These are phyloP conservation scores for Cryptophagus acutangulus DNA, from an alignment of 2,888 invertebrate genomes.

Conservation along the genomic window DNA sequence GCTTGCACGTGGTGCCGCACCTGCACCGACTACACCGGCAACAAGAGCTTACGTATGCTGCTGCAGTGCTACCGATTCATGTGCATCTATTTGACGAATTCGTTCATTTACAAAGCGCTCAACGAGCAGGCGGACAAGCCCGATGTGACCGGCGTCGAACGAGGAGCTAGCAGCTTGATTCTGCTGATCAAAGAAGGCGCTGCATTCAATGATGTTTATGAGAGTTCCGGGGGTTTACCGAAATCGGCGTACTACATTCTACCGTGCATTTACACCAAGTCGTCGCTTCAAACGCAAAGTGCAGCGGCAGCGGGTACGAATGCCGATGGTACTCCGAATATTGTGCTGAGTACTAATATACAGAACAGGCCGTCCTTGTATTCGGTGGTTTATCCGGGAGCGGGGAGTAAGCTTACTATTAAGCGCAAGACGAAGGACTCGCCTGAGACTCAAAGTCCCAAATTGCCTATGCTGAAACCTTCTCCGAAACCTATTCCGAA, in stretches of 20 bases:
- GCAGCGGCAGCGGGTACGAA: constrained; percentile 5
- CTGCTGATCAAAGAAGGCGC: constrained; percentile 78
- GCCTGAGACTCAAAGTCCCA: constrained; percentile 53
- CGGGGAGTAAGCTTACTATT: constrained; percentile 78
- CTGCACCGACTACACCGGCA: constrained; percentile 75
- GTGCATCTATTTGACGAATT: constrained; percentile 75
- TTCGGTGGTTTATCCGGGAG: constrained; percentile 75
- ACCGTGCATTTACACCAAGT: constrained; percentile 67
- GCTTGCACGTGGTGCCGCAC: constrained; percentile 82
- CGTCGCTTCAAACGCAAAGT: constrained; percentile 52
- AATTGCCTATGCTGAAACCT: too few species aligned
- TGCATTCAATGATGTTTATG: constrained; percentile 70
- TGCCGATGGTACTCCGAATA: constrained; percentile 14
- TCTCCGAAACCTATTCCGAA: too few species aligned
- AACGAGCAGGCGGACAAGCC: constrained; percentile 53
- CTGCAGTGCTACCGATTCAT: constrained; percentile 85
- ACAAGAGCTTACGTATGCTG: constrained; percentile 73
- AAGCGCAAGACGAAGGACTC: constrained; percentile 62
- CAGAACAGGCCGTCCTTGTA: constrained; percentile 60
- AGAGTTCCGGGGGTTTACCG: constrained; percentile 66
- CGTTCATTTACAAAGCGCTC: constrained; percentile 60
- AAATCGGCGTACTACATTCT: constrained; percentile 70
- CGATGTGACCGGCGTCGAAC: constrained; percentile 50
- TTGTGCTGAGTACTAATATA: constrained; percentile 31
- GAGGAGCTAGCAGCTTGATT: constrained; percentile 58